Base-by-base conservation (phyloP, 2,113 vertebrate species). In the Psammodynastes pulverulentus region DNA sequence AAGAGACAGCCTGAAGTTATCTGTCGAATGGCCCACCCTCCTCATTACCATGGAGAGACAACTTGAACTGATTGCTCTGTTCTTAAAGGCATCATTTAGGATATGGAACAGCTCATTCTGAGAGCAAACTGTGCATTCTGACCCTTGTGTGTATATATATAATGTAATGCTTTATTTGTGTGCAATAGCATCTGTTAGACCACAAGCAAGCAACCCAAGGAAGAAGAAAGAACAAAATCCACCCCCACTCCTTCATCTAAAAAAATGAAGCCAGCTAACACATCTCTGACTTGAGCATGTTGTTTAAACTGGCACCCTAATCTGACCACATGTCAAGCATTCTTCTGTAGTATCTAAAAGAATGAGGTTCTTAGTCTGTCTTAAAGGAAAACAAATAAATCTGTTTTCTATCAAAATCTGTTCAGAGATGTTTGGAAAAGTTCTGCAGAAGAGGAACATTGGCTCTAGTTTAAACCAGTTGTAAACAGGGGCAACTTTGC, bases 381-480 rank as follows among this genome's bases (percentile, higher is more conserved):
- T 91, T 93, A 54, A 93, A 90, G 95, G 91, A 96, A 95, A 96
- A 93, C 87, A 95, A 96, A 95, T 91, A 94, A 92, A 94, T 51
- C 91, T 91, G 79, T 49, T 92, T 95, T 94, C 90, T 84, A 93
- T 87, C 46, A 95, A 95, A 92, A 95, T 88, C 39, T 94, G 53
- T 91, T 88, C 87, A 93, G 91, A 93, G 95, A 84, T 34, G 26
- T 39, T 92, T 92, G 87, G 62, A 54, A 91, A 91, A 53, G 52
- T 84, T 53, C 39, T 90, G 17, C 21, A 84, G 17, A 45, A 45
- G 43, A 43, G 34, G 52, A 62, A 45, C 15, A 54, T n/a, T 88
- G 86, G 91, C 86, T 67, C 17, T 72, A 12, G 24, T 88, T 91
- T 48, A 67, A 56, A 51, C 54, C 46, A 39, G 29, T 17, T 86